Evolutionary conservation across 92 coral and sea anemone genomes (phyloP), one percentile per base, ranked within the genome.

Genomic region (Chrysogorgia sp.): DNA sequence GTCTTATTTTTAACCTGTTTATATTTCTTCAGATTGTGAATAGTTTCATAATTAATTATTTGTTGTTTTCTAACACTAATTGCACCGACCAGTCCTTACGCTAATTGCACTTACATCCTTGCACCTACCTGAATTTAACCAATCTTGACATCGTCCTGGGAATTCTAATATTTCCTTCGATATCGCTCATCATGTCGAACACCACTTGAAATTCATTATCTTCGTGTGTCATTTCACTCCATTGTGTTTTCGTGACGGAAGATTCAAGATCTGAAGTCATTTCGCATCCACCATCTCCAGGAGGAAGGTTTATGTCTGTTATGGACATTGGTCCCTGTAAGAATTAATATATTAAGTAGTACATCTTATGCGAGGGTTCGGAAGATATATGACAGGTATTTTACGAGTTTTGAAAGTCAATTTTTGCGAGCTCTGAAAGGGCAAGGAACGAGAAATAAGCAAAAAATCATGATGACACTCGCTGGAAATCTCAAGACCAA

Each of bases 301-400:
- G 76, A 0, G 33, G 81, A 4, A 85, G 60, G 25, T 64, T 63
- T 7, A 70, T 31, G 22, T 85, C 89, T 0, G 58, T 52, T 20
- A 62, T 65, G 24, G 81, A 81, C 35, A 43, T 70, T 20, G 88
- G 66, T 29, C 88, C 88, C 88, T 84, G n/a, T n/a, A n/a, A n/a
- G n/a, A n/a, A n/a, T n/a, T n/a, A n/a, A n/a, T n/a, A n/a, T n/a
- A n/a, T n/a, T n/a, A n/a, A n/a, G n/a, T n/a, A n/a, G n/a, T n/a
- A n/a, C n/a, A n/a, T n/a, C n/a, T n/a, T n/a, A n/a, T 21, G 20
- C 49, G 15, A 53, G 1, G 57, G 1, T 1, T 22, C 29, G 5
- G 25, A 22, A 56, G 28, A n/a, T 10, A 56, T 22, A 56, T 32
- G 29, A 22, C 62, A 22, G 22, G 29, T 32, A 56, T 56, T 28